phyloP scores from a whole-genome alignment of 2,113 vertebrate genomes.

The Ondatra zibethicus region DNA sequence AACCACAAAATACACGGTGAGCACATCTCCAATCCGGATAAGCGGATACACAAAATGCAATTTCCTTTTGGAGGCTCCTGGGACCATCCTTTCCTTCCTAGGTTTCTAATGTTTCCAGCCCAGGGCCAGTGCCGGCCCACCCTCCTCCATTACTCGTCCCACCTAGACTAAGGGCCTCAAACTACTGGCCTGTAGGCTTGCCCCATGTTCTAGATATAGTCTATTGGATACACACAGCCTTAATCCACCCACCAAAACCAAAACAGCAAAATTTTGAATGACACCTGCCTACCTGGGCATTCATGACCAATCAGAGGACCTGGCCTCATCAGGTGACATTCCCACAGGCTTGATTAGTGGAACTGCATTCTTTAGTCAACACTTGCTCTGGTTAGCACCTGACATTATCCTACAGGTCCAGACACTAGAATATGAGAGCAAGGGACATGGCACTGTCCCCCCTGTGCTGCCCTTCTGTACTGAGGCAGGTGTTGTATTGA shows the following conservation, averaged over 20 bases:
- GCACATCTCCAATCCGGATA: background rate
- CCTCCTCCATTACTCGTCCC: background rate
- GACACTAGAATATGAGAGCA: too few species aligned
- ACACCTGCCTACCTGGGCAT: background rate
- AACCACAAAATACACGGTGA: constrained; percentile 53
- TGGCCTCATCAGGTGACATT: background rate
- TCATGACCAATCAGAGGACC: background rate
- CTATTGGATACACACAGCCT: background rate
- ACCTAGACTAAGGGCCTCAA: background rate
- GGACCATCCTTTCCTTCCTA: background rate
- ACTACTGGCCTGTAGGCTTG: background rate
- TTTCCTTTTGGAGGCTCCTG: background rate
- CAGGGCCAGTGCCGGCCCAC: background rate
- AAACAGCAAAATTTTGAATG: too few species aligned
- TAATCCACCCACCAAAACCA: background rate
- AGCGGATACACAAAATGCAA: background rate
- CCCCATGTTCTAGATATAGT: background rate
- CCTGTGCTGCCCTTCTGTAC: fast-evolving
- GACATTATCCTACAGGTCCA: background rate
- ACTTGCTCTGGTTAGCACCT: background rate
- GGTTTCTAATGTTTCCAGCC: background rate
- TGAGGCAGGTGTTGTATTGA: fast-evolving
- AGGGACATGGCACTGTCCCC: background rate
- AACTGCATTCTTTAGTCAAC: background rate
- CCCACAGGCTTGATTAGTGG: background rate